Evolutionary conservation across 2,888 invertebrate genomes (phyloP), one percentile per base, ranked within the genome.

Genomic region (Portevinia maculata): DNA sequence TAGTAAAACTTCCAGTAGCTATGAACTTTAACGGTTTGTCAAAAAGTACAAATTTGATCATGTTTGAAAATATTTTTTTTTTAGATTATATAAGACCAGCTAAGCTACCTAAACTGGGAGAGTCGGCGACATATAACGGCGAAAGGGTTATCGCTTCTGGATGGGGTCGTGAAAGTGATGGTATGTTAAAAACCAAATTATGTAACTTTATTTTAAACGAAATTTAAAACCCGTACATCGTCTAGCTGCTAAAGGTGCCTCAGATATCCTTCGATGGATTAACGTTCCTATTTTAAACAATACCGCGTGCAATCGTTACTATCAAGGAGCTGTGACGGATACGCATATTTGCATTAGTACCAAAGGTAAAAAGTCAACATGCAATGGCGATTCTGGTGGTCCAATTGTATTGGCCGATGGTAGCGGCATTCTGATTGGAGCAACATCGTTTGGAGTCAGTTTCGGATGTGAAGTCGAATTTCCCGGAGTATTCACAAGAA

Each of bases 21-120:
- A 88, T 91, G 9, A 76, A 85, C 46, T 84, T 90, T 19, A 89
- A 87, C 76, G 89, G 91, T 91, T 86, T 85, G 75, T 75, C 1
- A n/a, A n/a, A n/a, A n/a, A n/a, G n/a, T n/a, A n/a, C n/a, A n/a
- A n/a, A n/a, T n/a, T n/a, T n/a, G n/a, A n/a, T n/a, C n/a, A n/a
- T n/a, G n/a, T n/a, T n/a, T n/a, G n/a, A 28, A 4, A 13, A 7
- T 39, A 4, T 13, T 46, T 9, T 41, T 53, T 30, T 67, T 59
- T 28, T 3, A 85, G 85, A 75, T 17, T 71, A 37, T 55, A 81
- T 73, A 8, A 57, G 46, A n/a, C 83, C 85, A 32, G 78, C 85
- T 0, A 75, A 59, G 6, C 50, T 83, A 3, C 85, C 85, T 13
- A 24, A 41, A 8, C 15, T 48, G n/a, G 53, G 70, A 5, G 67